These are phyloP conservation scores for Oceanites oceanicus DNA, from an alignment of 2,113 vertebrate genomes.

Conservation along the genomic window DNA sequence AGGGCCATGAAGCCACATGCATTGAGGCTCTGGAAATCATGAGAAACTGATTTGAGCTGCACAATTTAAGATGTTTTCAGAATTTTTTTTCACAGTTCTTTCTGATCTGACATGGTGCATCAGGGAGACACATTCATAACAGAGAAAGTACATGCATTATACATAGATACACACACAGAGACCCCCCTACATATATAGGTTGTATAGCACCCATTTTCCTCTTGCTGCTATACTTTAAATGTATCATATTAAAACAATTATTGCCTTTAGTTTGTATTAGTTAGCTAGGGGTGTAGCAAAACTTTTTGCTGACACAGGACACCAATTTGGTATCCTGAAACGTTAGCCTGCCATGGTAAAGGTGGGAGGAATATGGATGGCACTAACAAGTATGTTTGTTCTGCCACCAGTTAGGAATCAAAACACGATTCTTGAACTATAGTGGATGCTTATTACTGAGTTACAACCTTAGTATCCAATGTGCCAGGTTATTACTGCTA, in stretches of 20 bases:
- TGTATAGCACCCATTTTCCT: background rate
- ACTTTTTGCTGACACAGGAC: background rate
- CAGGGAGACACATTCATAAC: background rate
- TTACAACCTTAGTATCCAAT: background rate
- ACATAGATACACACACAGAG: background rate
- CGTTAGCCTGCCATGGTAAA: background rate
- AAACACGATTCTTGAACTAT: background rate
- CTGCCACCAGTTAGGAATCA: background rate
- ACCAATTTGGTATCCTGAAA: background rate
- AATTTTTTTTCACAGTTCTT: background rate
- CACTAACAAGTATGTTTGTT: background rate
- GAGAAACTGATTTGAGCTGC: background rate
- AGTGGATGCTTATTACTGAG: background rate
- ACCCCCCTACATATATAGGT: rapidly evolving
- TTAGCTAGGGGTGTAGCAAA: background rate
- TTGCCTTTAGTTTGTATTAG: background rate
- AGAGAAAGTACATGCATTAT: background rate
- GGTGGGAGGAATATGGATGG: background rate
- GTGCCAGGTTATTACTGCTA: background rate
- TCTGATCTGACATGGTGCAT: background rate
- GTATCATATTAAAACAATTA: background rate
- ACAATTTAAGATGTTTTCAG: background rate
- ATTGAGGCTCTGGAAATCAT: background rate
- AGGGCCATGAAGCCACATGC: background rate
- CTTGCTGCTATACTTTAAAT: background rate